Conservation (phyloP, 2,888 invertebrate species). For the Melipona bicolor region DNA sequence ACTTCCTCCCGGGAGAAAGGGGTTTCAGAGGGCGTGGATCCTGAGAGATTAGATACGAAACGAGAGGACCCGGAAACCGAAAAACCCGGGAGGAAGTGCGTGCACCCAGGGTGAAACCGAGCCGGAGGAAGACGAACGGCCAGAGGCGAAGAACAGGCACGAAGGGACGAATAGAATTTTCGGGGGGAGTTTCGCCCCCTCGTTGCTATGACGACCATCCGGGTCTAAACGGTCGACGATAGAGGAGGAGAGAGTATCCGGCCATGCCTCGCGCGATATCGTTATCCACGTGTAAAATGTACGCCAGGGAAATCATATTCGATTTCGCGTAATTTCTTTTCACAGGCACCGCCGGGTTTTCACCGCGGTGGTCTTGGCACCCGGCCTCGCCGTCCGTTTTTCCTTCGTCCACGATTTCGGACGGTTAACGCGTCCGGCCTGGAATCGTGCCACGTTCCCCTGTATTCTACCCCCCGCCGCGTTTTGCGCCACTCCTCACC, state of each 20-base stretch:
- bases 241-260: conserved; percentile 54
- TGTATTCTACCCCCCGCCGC: conserved; percentile 22
- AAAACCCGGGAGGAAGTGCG: not conserved
- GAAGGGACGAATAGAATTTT: conserved; percentile 75
- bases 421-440: not conserved
- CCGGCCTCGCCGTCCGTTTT: not conserved
- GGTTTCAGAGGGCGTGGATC: conserved; percentile 11
- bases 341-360: not conserved
- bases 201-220: conserved; percentile 83
- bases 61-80: not conserved
- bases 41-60: conserved; percentile 41
- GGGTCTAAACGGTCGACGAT: conserved; percentile 80
- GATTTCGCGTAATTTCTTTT: conserved; percentile 38
- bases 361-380: conserved; percentile 28
- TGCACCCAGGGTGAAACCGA: conserved; percentile 14
- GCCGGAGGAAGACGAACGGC: conserved; percentile 8
- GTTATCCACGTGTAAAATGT: conserved; percentile 69
- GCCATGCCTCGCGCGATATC: conserved; percentile 73
- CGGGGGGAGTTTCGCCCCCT: conserved; percentile 75
- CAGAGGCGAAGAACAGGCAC: conserved; percentile 42
- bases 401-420: conserved; percentile 11
- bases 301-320: conserved; percentile 58
- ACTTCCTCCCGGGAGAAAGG: not conserved
- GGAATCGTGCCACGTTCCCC: conserved; percentile 20
- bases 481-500: conserved; percentile 13